Base-by-base conservation (phyloP, 92 coral and sea anemone species). In the Actinernus sp. region DNA sequence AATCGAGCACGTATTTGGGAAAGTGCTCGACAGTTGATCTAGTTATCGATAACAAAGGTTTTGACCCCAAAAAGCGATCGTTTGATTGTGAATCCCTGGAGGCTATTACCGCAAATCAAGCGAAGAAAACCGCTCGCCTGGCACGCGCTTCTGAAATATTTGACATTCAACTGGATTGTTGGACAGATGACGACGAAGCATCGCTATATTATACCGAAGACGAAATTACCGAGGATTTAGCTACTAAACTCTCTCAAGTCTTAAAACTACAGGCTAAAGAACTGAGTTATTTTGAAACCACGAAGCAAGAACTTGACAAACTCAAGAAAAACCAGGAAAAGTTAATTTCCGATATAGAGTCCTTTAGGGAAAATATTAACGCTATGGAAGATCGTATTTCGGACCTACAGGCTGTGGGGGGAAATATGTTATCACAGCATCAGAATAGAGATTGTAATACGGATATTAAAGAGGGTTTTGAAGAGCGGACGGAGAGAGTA, bases 81-180 rank as follows among this genome's bases (percentile, higher is more conserved):
- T 54, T 73, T 39, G 77, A 89, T 49, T 47, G 62, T 33, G 64
- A 30, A 43, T 76, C 89, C 80, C 84, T 86, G 24, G 97, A 90
- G 79, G 74, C 73, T 37, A 10, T 76, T 10, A 52, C 55, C 5
- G 61, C 65, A 31, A 51, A 74, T 34, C 92, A 86, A 31, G 60
- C 80, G 48, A 72, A 62, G 57, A 86, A 65, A 60, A 9, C 65
- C 2, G 62, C 62, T 16, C 79, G 83, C 0, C 54, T 90, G 43
- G 68, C 82, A 65, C 89, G 92, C 31, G 92, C 85, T 46, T 41
- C 58, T 21, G 89, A 90, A 43, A 76, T 81, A 8, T 0, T 86
- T 33, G 78, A 76, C 26, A 11, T 68, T 33, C 72, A 87, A 26
- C 39, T 64, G 26, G 80, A 65, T 7, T 85, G 65, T 61, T 80